phyloP scores from a whole-genome alignment of 1,140 invertebrate genomes.

The Brachionus angularis region DNA sequence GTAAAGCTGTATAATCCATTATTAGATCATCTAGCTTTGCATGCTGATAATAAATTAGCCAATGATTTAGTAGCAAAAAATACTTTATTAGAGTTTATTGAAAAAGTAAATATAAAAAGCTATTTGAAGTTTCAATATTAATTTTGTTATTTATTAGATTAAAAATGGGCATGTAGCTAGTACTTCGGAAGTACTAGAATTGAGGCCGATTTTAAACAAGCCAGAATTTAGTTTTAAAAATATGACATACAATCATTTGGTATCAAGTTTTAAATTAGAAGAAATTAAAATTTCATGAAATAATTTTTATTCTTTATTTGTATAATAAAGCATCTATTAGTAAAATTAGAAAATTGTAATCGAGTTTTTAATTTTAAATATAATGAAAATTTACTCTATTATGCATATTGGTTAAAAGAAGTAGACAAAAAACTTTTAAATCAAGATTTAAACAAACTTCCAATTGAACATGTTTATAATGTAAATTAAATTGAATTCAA shows the following conservation, averaged over 20 bases:
- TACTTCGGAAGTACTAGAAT: not conserved
- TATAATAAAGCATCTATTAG: not conserved
- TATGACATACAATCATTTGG: slow-evolving; percentile 14
- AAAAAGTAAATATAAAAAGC: not conserved
- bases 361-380: not conserved
- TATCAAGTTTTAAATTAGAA: too few species aligned
- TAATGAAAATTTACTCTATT: slow-evolving; percentile 9
- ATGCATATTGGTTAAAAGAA: slow-evolving; percentile 38
- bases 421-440: not conserved
- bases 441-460: slow-evolving; percentile 7
- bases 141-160: slow-evolving; percentile 6
- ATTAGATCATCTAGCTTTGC: not conserved
- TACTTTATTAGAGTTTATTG: slow-evolving; percentile 8
- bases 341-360: slow-evolving; percentile 7
- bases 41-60: slow-evolving; percentile 9
- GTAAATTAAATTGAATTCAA: not conserved
- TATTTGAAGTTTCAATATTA: too few species aligned
- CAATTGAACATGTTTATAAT: slow-evolving; percentile 10
- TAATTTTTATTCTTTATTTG: not conserved
- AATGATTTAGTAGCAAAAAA: not conserved
- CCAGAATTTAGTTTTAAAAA: slow-evolving; percentile 12
- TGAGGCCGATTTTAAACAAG: not conserved
- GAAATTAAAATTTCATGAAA: not conserved
- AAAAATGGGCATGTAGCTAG: slow-evolving; percentile 13
- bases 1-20: slow-evolving; percentile 9